These are phyloP conservation scores for Mimas tiliae DNA, from an alignment of 2,888 invertebrate species.

Conservation along the genomic window DNA sequence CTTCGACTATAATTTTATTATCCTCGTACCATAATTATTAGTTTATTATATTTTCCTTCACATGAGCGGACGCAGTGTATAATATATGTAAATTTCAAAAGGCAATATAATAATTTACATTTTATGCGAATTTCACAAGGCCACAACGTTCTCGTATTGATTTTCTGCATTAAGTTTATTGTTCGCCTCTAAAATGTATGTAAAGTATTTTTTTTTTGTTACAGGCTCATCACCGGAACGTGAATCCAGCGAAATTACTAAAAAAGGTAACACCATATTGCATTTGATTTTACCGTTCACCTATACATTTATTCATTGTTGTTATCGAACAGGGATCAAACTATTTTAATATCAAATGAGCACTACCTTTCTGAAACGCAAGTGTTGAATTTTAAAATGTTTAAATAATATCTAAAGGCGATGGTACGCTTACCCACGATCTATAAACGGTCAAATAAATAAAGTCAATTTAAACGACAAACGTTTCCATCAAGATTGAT, in stretches of 20 bases:
- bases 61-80: neutral
- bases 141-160: constrained; percentile 18
- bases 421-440: constrained; percentile 36
- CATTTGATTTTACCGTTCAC: constrained; percentile 30
- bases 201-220: constrained; percentile 50
- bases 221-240: constrained; percentile 74
- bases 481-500: constrained; percentile 10
- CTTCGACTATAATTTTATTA: neutral
- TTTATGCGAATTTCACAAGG: constrained; percentile 5
- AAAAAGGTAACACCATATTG: constrained; percentile 67
- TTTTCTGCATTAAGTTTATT: neutral
- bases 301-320: constrained; percentile 47
- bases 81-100: neutral
- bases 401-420: constrained; percentile 32
- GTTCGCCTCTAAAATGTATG: neutral
- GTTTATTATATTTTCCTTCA: constrained; percentile 3
- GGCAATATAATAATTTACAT: neutral
- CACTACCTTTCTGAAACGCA: constrained; percentile 53
- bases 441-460: constrained; percentile 26
- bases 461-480: constrained; percentile 2
- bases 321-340: constrained; percentile 38
- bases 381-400: constrained; percentile 55
- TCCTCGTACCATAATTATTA: neutral
- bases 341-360: constrained; percentile 69
- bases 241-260: constrained; percentile 70